Evolutionary conservation across 2,888 invertebrate genomes (phyloP), one percentile per base, ranked within the genome.

Genomic region (Tryphoninae sp.): DNA sequence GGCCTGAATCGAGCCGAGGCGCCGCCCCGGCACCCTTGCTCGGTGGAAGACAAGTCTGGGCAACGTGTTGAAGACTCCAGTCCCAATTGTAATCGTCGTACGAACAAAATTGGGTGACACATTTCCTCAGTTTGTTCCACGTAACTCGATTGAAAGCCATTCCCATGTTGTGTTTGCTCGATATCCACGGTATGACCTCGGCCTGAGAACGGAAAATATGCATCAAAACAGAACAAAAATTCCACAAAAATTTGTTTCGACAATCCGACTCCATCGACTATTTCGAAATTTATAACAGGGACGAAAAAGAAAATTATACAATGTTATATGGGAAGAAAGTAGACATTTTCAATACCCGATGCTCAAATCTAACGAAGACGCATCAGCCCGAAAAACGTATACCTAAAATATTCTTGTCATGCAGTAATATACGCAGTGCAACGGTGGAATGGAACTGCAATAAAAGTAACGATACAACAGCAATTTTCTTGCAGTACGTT

Each of bases 11-110:
- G 61, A 89, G 84, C 4, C 90, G 86, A 13, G 90, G 90, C 9
- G 87, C 86, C 51, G 88, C 88, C 4, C 91, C 91, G 3, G 89
- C 86, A 87, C 96, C 96, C 77, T 94, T 93, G 26, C 94, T 94
- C 58, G 92, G 88, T 0, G 94, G 94, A 80, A 96, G 93, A 88
- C 97, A 95, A 86, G 96, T 96, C 92, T 97, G 97, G 0, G 98
- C 97, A 71, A 98, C 94, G 91, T 98, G 97, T 84, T 98, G 96
- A 84, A 99, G 92, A 0, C 98, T 98, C 96, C 99, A 99, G 89
- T 99, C 99, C 99, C 99, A 99, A 91, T 99, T 99, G 92, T 99
- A 99, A 90, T 99, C 99, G 90, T 99, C 99, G 92, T 98, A 99
- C 1, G 96, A 95, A 92, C 99, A 99, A 92, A 99, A 99, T 89